A percentile compares a stretch with the other conserved stretches of the same genome.
Conservation (phyloP, 2,797 vertebrate species). For the Brachymystax lenok region DNA sequence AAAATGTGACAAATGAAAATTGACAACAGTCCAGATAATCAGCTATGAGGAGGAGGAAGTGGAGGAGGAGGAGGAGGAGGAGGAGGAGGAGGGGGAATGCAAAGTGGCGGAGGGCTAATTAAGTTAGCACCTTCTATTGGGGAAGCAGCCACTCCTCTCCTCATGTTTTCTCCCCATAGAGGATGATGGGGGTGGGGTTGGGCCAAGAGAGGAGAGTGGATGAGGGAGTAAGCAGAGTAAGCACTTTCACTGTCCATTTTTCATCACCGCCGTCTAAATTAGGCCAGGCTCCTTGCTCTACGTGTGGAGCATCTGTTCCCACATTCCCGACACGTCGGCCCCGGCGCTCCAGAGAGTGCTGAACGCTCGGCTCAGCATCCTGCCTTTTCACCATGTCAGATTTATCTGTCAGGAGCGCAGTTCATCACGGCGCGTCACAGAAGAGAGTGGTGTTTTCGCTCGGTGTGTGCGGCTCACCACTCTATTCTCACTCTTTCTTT, state of each 20-base stretch:
- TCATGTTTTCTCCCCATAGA: background rate
- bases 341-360: slow-evolving; percentile 33
- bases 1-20: no score
- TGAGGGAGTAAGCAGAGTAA: slow-evolving; percentile 66
- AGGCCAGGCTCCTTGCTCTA: slow-evolving; percentile 47
- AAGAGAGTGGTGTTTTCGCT: slow-evolving; percentile 62
- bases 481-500: slow-evolving; percentile 13
- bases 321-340: slow-evolving; percentile 63
- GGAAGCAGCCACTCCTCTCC: slow-evolving; percentile 24
- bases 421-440: slow-evolving; percentile 63
- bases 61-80: background rate
- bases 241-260: slow-evolving; percentile 75
- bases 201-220: slow-evolving; percentile 45
- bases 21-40: background rate
- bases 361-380: slow-evolving; percentile 58
- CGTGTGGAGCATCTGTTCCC: slow-evolving; percentile 54
- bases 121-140: slow-evolving; percentile 32
- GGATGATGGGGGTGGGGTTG: slow-evolving; percentile 23
- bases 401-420: slow-evolving; percentile 62
- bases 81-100: background rate
- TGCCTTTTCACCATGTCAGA: slow-evolving; percentile 63
- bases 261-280: slow-evolving; percentile 69
- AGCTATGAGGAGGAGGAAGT: background rate
- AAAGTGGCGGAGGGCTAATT: slow-evolving; percentile 35
- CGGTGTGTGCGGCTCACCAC: slow-evolving; percentile 32